Evolutionary conservation across 2,888 invertebrate genomes (phyloP), one percentile per base, ranked within the genome.

Genomic region (Thymelicus sylvestris): DNA sequence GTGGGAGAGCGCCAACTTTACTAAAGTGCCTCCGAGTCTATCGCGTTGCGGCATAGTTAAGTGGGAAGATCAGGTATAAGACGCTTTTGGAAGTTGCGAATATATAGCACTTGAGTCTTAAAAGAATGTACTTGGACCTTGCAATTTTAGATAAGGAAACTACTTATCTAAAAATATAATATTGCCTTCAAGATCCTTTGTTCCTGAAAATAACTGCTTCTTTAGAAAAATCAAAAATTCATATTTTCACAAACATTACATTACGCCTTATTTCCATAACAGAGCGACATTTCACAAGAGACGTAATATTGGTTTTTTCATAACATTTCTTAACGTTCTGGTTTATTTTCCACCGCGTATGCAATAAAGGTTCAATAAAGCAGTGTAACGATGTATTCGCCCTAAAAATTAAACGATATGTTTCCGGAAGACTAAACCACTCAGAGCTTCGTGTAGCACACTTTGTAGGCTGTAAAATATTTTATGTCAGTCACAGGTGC

Each of bases 401-500:
- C 31, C 24, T 19, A 66, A 70, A 64, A 70, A 50, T 70, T 59
- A 59, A 70, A 61, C 15, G 65, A 50, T 61, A 44, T 66, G 64
- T 66, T 73, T 70, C 72, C 66, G 73, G 78, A 78, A 82, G 79
- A 76, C 78, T 74, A 75, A 79, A 80, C 75, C 79, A 76, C 73
- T 80, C 78, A 78, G 86, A 87, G 85, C 81, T 83, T 80, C 80
- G 82, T 82, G 79, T 78, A 79, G 81, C 64, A 66, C 81, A 84
- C 86, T 89, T 87, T 83, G 86, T 85, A 80, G 81, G 81, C 83
- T 78, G 83, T 87, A 90, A 89, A 90, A 83, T 80, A 80, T 86
- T 89, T 90, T 87, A 92, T 84, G 83, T 79, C 84, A 81, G 82
- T 84, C 86, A 85, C 91, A 92, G 92, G 88, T 91, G 92, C 79